A percentile compares a stretch with the other conserved stretches of the same genome.
Conservation (phyloP, 2,797 vertebrate species). For the Coregonus sp. region DNA sequence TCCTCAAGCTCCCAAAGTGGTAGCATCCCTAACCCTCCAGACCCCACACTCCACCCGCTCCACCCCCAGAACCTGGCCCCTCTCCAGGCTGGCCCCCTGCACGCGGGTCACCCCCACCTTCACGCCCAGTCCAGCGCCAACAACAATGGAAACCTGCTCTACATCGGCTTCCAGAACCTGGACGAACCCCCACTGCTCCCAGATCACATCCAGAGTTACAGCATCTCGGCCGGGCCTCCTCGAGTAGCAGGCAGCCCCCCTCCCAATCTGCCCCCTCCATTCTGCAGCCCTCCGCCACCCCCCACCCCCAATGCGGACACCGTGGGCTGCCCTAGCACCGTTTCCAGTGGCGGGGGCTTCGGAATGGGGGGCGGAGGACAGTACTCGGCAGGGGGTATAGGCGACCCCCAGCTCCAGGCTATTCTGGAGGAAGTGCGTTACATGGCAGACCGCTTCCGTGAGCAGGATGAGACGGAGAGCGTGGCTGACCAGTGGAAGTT, state of each 20-base stretch:
- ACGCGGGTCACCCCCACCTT: slow-evolving; percentile 63
- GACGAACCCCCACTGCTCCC: slow-evolving; percentile 72
- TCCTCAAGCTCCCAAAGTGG: slow-evolving; percentile 79
- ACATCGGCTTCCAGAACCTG: slow-evolving; percentile 77
- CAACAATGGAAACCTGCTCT: slow-evolving; percentile 80
- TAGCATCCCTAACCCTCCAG: slow-evolving; percentile 67
- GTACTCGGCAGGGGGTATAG: slow-evolving; percentile 63
- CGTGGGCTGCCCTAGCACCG: slow-evolving; percentile 71
- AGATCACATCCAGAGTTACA: slow-evolving; percentile 69
- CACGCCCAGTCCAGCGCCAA: slow-evolving; percentile 69
- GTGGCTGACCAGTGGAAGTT: slow-evolving; percentile 83
- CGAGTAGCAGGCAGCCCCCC: slow-evolving; percentile 67
- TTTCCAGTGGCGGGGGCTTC: slow-evolving; percentile 73
- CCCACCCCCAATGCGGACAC: slow-evolving; percentile 68
- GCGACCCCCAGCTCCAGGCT: slow-evolving; percentile 77
- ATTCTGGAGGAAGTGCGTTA: slow-evolving; percentile 83
- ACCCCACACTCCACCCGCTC: slow-evolving; percentile 67
- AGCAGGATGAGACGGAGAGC: slow-evolving; percentile 74
- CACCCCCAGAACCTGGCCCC: slow-evolving; percentile 74
- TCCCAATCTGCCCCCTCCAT: too few species aligned
- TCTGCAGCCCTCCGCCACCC: slow-evolving; percentile 49
- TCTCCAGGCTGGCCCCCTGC: slow-evolving; percentile 62
- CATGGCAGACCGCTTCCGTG: slow-evolving; percentile 78
- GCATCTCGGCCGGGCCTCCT: slow-evolving; percentile 44
- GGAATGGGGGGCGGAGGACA: slow-evolving; percentile 58